Percentiles rank a stretch among this genome's conserved stretches.
phyloP scores from a whole-genome alignment of 2,797 vertebrate genomes.

The Phrynocephalus forsythii region DNA sequence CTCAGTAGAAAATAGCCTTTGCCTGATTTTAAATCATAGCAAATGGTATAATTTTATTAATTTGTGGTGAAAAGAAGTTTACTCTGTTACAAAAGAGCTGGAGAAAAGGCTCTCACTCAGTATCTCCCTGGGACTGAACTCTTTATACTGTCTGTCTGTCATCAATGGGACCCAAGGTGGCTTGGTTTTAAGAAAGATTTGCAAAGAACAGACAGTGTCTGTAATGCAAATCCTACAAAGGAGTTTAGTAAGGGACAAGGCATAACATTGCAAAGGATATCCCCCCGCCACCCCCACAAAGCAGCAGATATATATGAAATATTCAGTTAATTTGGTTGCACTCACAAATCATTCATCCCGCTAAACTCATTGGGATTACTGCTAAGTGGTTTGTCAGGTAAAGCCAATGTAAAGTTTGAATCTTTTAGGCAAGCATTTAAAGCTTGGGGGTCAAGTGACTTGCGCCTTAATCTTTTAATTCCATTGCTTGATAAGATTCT shows the following conservation, averaged over 20 bases:
- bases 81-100: background rate
- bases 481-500: slow-evolving; percentile 42
- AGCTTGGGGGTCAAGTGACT: slow-evolving; percentile 42
- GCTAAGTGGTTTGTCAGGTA: slow-evolving; percentile 30
- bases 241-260: background rate
- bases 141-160: background rate
- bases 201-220: too few relatives aligned
- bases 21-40: background rate
- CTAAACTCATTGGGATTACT: slow-evolving; percentile 29
- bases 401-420: slow-evolving; percentile 36
- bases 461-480: slow-evolving; percentile 48
- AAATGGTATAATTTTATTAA: slow-evolving; percentile 9
- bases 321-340: background rate
- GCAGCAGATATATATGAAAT: background rate
- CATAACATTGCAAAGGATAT: background rate
- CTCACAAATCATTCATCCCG: slow-evolving; percentile 18
- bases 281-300: background rate
- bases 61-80: background rate
- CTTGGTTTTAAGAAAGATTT: background rate
- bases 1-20: background rate
- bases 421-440: slow-evolving; percentile 42
- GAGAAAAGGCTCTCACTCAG: background rate
- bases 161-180: too few relatives aligned
- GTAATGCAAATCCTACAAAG: background rate
- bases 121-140: background rate